Evolutionary conservation across 2,888 invertebrate species (phyloP), one percentile per base, ranked within the genome.

Genomic region (Scrobipalpa atriplicella): DNA sequence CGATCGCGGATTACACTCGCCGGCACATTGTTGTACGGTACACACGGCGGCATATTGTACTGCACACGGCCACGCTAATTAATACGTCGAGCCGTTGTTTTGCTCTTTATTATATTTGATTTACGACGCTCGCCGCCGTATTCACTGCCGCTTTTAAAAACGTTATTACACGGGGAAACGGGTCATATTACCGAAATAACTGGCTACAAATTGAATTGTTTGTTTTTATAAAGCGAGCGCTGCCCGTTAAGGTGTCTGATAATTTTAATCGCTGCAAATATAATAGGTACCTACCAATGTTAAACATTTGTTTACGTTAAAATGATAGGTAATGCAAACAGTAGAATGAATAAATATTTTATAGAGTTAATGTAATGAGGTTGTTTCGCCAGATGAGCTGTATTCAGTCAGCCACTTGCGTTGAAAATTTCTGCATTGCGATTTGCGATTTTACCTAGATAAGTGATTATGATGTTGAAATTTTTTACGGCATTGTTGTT

Each of bases 51-150:
- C 65, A 51, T 58, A 19, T n/a, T n/a, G n/a, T n/a, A n/a, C n/a
- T n/a, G 51, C 70, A 69, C 70, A 56, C 66, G 71, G 71, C 71
- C 75, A 74, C 77, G 78, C 86, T 87, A 87, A 89, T 89, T 86
- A 87, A 88, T 86, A 85, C 84, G 83, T 83, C 82, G 80, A 75
- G 66, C 67, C 81, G 84, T 81, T 84, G 83, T 83, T 85, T 84
- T 82, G 81, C 82, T 85, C 86, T 87, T 85, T 89, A 87, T 87
- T 87, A 86, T 82, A 83, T 82, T 80, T 87, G 85, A 88, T 88
- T 85, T 87, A 88, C 83, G 80, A 75, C 76, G 69, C 74, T 72
- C 76, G 73, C 74, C 78, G 78, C 78, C 78, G n/a, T n/a, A n/a
- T n/a, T n/a, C n/a, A 75, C 75, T 77, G 77, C 72, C 72, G 82